Base-by-base conservation (phyloP, 2,797 vertebrate genomes). In the Sebastes goodei region DNA sequence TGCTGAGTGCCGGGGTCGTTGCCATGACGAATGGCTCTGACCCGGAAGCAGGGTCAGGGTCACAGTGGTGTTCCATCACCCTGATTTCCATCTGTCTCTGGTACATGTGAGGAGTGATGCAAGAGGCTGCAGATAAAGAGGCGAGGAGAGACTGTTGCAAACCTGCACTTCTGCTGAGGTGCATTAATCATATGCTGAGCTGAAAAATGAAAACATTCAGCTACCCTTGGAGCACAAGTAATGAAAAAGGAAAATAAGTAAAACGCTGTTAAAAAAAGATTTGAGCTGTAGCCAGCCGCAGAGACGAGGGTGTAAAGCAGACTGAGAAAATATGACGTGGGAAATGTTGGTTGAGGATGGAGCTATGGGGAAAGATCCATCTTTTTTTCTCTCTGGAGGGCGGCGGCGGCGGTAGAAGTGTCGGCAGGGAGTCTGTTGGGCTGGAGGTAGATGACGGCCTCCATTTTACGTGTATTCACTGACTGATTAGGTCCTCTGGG, bases 401-500 rank as follows among this genome's bases (percentile, higher is more conserved):
- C 29, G 29, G 30, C 27, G 25, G 30, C 35, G 12, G 38, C 63
- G 20, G 77, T 53, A 33, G 81, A 80, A 82, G 81, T 81, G 86
- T 91, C 77, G 3, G 72, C 53, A 55, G 83, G 77, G 91, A 84
- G 81, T 83, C 89, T 83, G 82, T 59, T 52, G 75, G 76, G 81
- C 82, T 83, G 80, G 77, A 85, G 82, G 76, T 79, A 80, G 90
- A 92, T 86, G 91, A 89, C 91, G 87, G 88, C 76, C 86, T 80
- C 86, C 86, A 77, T 89, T 92, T 93, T 83, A 75, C 64, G 30
- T 82, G 84, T 82, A 86, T 92, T 88, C 90, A 80, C 83, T 84
- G 88, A 90, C 91, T 93, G 92, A 94, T 94, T 88, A 91, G 91
- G 86, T 91, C 91, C 85, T 92, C 74, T 87, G 91, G 88, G 94